phyloP scores from a whole-genome alignment of 2,888 invertebrate species.

The Papilio elwesi region DNA sequence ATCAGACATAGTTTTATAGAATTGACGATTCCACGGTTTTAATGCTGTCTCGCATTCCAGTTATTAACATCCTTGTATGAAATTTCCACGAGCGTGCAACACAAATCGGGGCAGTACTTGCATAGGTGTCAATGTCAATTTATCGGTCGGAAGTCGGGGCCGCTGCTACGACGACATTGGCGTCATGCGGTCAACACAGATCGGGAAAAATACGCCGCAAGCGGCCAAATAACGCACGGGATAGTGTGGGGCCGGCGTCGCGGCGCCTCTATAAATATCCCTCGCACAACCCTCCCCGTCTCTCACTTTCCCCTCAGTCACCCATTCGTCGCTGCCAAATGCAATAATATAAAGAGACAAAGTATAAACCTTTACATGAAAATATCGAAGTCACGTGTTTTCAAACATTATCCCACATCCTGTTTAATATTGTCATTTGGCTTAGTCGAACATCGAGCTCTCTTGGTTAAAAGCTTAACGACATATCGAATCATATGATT shows the following conservation, averaged over 20 bases:
- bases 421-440: slow-evolving; percentile 53
- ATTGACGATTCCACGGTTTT: neutral
- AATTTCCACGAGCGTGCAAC: neutral
- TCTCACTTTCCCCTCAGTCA: slow-evolving; percentile 60
- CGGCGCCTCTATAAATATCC: slow-evolving; percentile 80
- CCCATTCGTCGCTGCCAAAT: slow-evolving; percentile 59
- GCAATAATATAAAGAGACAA: slow-evolving; percentile 59
- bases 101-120: slow-evolving; percentile 40
- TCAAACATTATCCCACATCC: slow-evolving; percentile 56
- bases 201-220: slow-evolving; percentile 78
- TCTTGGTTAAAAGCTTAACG: slow-evolving; percentile 4
- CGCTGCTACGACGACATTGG: slow-evolving; percentile 73
- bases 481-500: no score
- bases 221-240: slow-evolving; percentile 79
- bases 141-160: slow-evolving; percentile 70
- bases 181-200: slow-evolving; percentile 66
- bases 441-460: slow-evolving; percentile 42
- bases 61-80: neutral
- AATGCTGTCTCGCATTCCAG: neutral
- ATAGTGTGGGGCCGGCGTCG: slow-evolving; percentile 78
- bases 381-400: slow-evolving; percentile 59
- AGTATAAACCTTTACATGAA: slow-evolving; percentile 62
- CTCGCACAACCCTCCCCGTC: slow-evolving; percentile 47
- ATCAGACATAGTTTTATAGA: no score
- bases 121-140: slow-evolving; percentile 81